Evolutionary conservation across 2,797 vertebrate genomes (phyloP).

Genomic region (Clarias pachynema): DNA sequence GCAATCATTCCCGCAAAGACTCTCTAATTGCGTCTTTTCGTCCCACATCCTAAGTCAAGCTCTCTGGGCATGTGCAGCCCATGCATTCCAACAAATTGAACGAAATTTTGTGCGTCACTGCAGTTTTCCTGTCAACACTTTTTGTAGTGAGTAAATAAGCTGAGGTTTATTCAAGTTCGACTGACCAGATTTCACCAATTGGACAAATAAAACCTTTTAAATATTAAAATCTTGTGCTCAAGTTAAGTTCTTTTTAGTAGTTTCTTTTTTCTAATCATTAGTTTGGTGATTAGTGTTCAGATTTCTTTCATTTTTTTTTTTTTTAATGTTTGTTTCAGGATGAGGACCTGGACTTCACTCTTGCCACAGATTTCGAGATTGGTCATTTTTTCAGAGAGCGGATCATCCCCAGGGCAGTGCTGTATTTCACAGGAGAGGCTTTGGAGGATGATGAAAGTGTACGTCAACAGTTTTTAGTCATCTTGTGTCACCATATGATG

Average conservation of each 20-base stretch:
- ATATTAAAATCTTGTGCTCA: not conserved
- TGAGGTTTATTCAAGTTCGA: not conserved
- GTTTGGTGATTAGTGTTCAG: not conserved
- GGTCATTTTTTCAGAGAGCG: conserved; percentile 98
- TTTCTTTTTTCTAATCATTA: not conserved
- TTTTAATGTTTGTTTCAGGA: conserved; percentile 74
- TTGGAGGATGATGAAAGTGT: conserved; percentile 96
- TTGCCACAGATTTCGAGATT: conserved; percentile 95
- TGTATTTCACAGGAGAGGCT: conserved; percentile 97
- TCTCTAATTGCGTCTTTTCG: conserved; percentile 21
- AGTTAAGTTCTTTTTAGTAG: not conserved
- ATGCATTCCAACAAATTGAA: not conserved
- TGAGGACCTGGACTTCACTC: conserved; percentile 91
- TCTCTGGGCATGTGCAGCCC: not conserved
- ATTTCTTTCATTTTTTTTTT: not conserved
- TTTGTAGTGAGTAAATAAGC: not conserved
- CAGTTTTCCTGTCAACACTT: not conserved
- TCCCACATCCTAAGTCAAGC: not conserved
- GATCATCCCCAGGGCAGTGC: conserved; percentile 93
- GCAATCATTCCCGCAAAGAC: conserved; percentile 39
- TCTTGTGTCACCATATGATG: not conserved
- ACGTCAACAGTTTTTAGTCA: conserved; percentile 59
- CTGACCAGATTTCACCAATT: not conserved
- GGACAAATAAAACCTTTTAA: not conserved
- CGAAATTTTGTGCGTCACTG: conserved; percentile 23